phyloP scores from a whole-genome alignment of 2,113 vertebrate species.

The Limnothrissa miodon region DNA sequence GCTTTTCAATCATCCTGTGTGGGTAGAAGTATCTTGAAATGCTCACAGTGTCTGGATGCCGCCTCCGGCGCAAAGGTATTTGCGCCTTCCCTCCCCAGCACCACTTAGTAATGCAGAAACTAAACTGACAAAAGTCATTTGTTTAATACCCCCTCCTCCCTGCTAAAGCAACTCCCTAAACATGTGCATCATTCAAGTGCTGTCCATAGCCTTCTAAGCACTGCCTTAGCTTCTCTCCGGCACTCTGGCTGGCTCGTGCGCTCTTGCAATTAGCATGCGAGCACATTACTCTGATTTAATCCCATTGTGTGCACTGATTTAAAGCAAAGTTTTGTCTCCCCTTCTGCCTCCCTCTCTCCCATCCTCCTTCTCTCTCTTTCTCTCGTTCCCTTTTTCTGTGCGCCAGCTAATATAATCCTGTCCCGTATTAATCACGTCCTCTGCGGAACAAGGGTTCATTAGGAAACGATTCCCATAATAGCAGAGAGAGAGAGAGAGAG shows the following conservation, averaged over 20 bases:
- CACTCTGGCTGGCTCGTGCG: neutral
- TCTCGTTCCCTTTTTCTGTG: constrained; percentile 17
- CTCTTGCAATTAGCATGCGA: neutral
- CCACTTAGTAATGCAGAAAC: neutral
- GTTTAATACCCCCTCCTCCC: neutral
- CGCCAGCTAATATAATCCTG: constrained; percentile 53
- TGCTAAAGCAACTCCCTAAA: neutral
- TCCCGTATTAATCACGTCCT: constrained; percentile 67
- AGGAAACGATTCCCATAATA: constrained; percentile 67
- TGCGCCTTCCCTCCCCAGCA: neutral
- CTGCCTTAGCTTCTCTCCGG: neutral
- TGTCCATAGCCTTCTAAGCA: neutral
- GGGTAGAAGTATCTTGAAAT: neutral
- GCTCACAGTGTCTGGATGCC: neutral
- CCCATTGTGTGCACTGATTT: constrained; percentile 10
- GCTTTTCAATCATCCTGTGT: neutral
- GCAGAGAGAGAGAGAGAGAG: constrained; percentile 53
- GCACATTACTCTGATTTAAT: constrained; percentile 8
- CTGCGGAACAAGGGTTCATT: constrained; percentile 66
- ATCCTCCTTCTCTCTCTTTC: neutral
- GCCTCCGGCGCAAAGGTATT: neutral
- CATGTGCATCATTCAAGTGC: neutral
- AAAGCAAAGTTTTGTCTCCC: constrained; percentile 3
- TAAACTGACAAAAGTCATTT: neutral
- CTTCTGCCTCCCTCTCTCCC: neutral